Percentiles rank a stretch among this genome's conserved stretches.
Evolutionary conservation across 2,888 invertebrate species (phyloP).

Genomic region (Leucoptera coffeella): DNA sequence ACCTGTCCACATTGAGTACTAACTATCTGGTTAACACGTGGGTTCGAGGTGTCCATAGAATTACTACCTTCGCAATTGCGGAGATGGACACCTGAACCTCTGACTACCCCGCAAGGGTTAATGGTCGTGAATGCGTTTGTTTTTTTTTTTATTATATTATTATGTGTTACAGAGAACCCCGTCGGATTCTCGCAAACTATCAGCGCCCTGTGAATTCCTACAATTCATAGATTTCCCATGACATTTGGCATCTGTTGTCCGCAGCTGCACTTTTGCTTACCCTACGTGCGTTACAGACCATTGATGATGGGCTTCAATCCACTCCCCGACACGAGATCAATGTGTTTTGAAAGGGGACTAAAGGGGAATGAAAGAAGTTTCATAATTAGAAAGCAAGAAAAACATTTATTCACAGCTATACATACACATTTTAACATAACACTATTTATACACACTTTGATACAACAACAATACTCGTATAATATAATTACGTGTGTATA

Average conservation of each 20-base stretch:
- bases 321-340: constrained; percentile 61
- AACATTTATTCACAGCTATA: not conserved
- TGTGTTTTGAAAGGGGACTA: constrained; percentile 57
- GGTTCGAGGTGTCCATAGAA: too few relatives aligned
- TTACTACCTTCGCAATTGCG: too few relatives aligned
- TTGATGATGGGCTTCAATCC: constrained; percentile 72
- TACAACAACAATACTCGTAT: too few relatives aligned
- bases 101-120: too few relatives aligned
- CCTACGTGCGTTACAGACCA: constrained; percentile 72
- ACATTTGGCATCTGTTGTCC: constrained; percentile 80
- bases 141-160: too few relatives aligned
- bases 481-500: too few relatives aligned
- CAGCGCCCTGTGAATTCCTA: constrained; percentile 63
- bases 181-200: constrained; percentile 67
- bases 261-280: constrained; percentile 75
- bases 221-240: constrained; percentile 77
- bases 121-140: too few relatives aligned
- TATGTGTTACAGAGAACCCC: constrained; percentile 57
- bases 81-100: too few relatives aligned
- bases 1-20: too few relatives aligned
- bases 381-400: not conserved
- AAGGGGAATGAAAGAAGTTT: not conserved
- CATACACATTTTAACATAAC: not conserved
- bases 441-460: too few relatives aligned
- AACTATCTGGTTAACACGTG: too few relatives aligned